Conservation (phyloP, 2,888 invertebrate species). For the Siphonodentalium dalli region DNA sequence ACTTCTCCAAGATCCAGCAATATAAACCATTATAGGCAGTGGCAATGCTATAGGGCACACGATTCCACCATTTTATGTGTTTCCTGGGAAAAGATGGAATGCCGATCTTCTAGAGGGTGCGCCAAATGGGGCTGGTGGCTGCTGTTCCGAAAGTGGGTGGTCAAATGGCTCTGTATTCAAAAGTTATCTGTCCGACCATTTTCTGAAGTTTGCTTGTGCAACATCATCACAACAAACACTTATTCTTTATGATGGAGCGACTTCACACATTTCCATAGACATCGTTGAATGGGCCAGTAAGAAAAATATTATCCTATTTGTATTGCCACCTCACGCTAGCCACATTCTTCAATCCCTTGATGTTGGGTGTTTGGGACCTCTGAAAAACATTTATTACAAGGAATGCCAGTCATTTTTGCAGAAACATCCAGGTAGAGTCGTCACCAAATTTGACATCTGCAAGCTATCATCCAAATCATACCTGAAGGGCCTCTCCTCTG, state of each 20-base stretch:
- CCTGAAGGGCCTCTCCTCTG: conserved; percentile 10
- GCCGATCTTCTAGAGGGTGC: not conserved
- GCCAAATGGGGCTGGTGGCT: not conserved
- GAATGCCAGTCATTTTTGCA: conserved; percentile 14
- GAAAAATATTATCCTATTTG: conserved; percentile 7
- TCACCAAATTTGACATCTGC: conserved; percentile 19
- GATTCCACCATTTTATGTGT: conserved; percentile 25
- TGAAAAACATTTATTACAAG: not conserved
- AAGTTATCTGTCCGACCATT: not conserved
- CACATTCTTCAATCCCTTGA: conserved; percentile 5
- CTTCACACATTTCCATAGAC: conserved; percentile 6
- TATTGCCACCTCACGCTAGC: conserved; percentile 7
- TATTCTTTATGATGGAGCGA: conserved; percentile 13
- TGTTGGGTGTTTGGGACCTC: conserved; percentile 3
- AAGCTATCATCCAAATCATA: conserved; percentile 18
- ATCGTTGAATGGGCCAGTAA: conserved; percentile 9
- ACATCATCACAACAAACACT: not conserved
- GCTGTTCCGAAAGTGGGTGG: not conserved
- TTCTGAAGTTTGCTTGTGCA: not conserved
- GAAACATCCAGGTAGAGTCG: conserved; percentile 10
- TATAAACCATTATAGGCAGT: conserved; percentile 18
- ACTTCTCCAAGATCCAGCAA: conserved; percentile 17
- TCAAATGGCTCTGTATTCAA: not conserved
- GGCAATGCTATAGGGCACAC: conserved; percentile 25
- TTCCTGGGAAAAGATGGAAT: conserved; percentile 6